Evolutionary conservation across 2,797 vertebrate genomes (phyloP).

Genomic region (Galagoides demidoff): DNA sequence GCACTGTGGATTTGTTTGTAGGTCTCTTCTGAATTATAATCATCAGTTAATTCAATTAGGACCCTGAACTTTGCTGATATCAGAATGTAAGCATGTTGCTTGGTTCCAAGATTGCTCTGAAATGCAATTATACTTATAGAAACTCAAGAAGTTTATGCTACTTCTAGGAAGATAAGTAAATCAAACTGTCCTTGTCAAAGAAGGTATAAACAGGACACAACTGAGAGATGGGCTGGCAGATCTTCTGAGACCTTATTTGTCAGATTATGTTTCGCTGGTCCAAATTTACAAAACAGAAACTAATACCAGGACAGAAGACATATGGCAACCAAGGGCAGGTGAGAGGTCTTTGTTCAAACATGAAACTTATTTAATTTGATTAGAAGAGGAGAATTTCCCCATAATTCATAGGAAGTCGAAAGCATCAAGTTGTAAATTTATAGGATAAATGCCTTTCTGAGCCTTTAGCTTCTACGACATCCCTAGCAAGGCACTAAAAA

Average conservation of each 20-base stretch:
- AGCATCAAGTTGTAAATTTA: neutral
- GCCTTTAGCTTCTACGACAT: neutral
- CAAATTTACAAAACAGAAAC: slow-evolving; percentile 24
- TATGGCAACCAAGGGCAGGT: neutral
- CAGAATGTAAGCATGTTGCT: neutral
- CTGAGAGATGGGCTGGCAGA: neutral
- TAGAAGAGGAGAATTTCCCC: neutral
- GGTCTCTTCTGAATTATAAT: slow-evolving; percentile 27
- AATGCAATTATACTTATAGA: slow-evolving; percentile 17
- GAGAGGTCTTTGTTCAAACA: slow-evolving; percentile 1
- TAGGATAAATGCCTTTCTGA: slow-evolving; percentile 14
- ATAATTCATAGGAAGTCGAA: slow-evolving; percentile 22
- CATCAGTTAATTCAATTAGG: neutral
- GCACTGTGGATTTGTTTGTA: neutral
- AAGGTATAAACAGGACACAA: neutral
- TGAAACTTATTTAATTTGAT: neutral
- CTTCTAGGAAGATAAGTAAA: slow-evolving; percentile 17
- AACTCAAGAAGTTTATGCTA: neutral
- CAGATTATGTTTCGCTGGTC: neutral
- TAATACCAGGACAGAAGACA: neutral
- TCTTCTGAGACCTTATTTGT: neutral
- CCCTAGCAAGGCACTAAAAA: neutral
- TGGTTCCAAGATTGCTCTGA: neutral
- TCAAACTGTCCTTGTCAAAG: neutral
- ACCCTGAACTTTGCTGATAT: neutral